These are phyloP conservation scores for Pipistrellus pygmaeus DNA, from an alignment of 2,797 vertebrate genomes.

Conservation along the genomic window DNA sequence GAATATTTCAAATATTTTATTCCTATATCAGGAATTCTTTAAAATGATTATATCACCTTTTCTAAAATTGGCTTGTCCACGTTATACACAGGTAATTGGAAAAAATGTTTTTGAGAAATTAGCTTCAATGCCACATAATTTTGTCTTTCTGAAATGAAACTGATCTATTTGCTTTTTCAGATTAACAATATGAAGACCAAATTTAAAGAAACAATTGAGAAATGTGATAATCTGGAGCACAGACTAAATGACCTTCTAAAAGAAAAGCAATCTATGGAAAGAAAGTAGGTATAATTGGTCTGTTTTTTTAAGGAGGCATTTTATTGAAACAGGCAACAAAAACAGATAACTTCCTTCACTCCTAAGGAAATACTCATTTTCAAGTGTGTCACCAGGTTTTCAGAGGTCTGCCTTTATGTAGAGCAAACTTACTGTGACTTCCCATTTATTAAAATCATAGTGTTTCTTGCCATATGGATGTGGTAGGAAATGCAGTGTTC, in stretches of 20 bases:
- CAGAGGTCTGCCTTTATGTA: background rate
- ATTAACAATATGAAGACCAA: constrained; percentile 99
- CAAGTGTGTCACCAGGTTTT: background rate
- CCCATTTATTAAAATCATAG: background rate
- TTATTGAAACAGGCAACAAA: background rate
- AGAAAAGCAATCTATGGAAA: constrained; percentile 95
- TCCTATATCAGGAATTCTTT: constrained; percentile 24
- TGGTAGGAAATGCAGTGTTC: background rate
- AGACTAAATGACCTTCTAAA: constrained; percentile 94
- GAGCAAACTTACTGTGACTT: constrained; percentile 20
- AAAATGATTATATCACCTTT: constrained; percentile 14
- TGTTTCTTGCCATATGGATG: background rate
- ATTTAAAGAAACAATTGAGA: constrained; percentile 99
- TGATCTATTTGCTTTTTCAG: constrained; percentile 87
- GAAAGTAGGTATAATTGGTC: constrained; percentile 91
- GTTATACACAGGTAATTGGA: constrained; percentile 11
- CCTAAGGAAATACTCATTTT: background rate
- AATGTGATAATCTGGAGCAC: constrained; percentile 96
- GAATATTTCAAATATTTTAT: background rate
- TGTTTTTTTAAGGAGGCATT: constrained; percentile 44
- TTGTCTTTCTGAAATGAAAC: constrained; percentile 73
- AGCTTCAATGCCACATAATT: constrained; percentile 18
- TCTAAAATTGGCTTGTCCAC: constrained; percentile 46
- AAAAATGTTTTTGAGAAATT: background rate
- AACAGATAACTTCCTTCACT: background rate